These are phyloP conservation scores for Galbula dea DNA, from an alignment of 2,113 vertebrate species.

Conservation along the genomic window DNA sequence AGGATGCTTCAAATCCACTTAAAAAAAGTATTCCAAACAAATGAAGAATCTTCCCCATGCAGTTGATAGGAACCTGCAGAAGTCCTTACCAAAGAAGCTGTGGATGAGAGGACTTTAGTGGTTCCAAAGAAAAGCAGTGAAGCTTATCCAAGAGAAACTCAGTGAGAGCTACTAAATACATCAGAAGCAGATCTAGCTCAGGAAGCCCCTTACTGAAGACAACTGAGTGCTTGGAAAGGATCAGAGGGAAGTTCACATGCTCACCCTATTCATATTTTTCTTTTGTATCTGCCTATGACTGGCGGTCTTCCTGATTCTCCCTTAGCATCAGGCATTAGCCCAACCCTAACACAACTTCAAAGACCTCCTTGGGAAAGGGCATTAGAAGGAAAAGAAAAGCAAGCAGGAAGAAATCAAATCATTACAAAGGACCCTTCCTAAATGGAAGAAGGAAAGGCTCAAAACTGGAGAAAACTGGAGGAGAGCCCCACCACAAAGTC, in stretches of 20 bases:
- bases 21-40: background rate
- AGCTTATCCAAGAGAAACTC: background rate
- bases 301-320: background rate
- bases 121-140: background rate
- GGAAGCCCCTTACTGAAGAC: background rate
- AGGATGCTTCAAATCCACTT: background rate
- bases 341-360: background rate
- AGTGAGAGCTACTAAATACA: background rate
- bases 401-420: background rate
- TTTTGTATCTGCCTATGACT: background rate
- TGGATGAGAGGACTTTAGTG: background rate
- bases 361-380: background rate
- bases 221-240: background rate
- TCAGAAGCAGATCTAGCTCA: background rate
- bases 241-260: background rate
- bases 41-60: background rate
- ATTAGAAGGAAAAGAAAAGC: background rate
- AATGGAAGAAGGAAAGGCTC: background rate
- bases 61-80: background rate
- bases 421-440: background rate
- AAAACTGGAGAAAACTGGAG: background rate
- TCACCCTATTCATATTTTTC: background rate
- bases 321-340: background rate
- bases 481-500: background rate
- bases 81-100: background rate